Evolutionary conservation across 1,140 invertebrate genomes (phyloP).

Genomic region (Pseudomyrmex sp.): DNA sequence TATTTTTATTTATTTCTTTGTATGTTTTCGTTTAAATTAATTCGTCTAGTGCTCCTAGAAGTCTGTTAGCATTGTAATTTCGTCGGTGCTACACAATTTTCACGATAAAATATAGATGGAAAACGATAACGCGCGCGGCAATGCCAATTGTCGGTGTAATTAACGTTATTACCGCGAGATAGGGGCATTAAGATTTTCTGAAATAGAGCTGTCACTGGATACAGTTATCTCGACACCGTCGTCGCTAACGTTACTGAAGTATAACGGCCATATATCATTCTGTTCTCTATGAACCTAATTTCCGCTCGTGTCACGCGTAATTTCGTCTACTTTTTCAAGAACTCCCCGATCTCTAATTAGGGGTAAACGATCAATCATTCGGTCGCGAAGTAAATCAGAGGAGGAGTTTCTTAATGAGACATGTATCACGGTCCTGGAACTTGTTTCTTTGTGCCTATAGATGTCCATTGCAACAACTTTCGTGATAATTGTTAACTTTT

Average conservation of each 20-base stretch:
- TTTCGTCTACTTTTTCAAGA: slow-evolving; percentile 74
- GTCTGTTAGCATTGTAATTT: slow-evolving; percentile 14
- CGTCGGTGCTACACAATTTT: slow-evolving; percentile 17
- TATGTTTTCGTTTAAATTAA: slow-evolving; percentile 17
- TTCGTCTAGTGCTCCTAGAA: not conserved
- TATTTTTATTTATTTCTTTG: no score
- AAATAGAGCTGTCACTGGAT: slow-evolving; percentile 61
- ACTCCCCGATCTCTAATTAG: slow-evolving; percentile 70
- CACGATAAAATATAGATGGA: slow-evolving; percentile 35
- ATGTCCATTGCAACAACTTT: slow-evolving; percentile 30
- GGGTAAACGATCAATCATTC: slow-evolving; percentile 73
- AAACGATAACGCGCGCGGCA: slow-evolving; percentile 21
- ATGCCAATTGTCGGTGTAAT: slow-evolving; percentile 55
- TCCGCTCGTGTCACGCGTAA: slow-evolving; percentile 76
- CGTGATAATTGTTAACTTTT: slow-evolving; percentile 1
- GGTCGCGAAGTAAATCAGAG: slow-evolving; percentile 46
- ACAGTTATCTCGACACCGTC: slow-evolving; percentile 60
- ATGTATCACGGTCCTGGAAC: slow-evolving; percentile 29
- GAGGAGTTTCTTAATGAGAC: slow-evolving; percentile 60
- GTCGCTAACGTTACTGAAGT: slow-evolving; percentile 70
- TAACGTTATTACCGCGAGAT: slow-evolving; percentile 63
- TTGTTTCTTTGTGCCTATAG: slow-evolving; percentile 15
- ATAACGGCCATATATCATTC: slow-evolving; percentile 73
- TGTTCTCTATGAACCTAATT: slow-evolving; percentile 71
- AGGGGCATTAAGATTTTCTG: slow-evolving; percentile 52